phyloP scores from a whole-genome alignment of 2,888 invertebrate genomes.

The Epistrophe eligans region DNA sequence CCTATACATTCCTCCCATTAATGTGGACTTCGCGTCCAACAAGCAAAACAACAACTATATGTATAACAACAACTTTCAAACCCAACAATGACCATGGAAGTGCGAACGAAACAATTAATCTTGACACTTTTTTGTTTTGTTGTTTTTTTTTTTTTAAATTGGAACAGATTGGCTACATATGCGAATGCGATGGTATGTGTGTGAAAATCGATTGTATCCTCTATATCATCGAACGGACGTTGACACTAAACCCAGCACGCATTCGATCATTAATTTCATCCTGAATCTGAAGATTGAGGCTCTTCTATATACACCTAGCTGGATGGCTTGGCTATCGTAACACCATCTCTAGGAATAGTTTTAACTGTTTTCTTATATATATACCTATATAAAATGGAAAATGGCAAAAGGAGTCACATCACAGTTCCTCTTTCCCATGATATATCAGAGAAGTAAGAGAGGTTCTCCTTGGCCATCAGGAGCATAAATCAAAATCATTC shows the following conservation, averaged over 20 bases:
- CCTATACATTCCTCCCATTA: slow-evolving; percentile 10
- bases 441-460: background rate
- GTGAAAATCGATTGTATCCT: slow-evolving; percentile 53
- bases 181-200: background rate
- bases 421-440: slow-evolving; percentile 10
- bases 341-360: slow-evolving; percentile 78
- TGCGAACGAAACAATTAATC: slow-evolving; percentile 83
- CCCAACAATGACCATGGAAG: slow-evolving; percentile 76
- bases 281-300: slow-evolving; percentile 48
- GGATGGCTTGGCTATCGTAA: slow-evolving; percentile 80
- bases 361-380: slow-evolving; percentile 36
- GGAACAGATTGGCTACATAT: slow-evolving; percentile 8
- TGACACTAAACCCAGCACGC: slow-evolving; percentile 68
- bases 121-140: slow-evolving; percentile 79
- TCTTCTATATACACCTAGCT: slow-evolving; percentile 60
- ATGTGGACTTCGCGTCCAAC: background rate
- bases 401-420: slow-evolving; percentile 33
- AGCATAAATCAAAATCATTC: slow-evolving; percentile 83
- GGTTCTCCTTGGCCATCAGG: slow-evolving; percentile 39
- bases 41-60: background rate
- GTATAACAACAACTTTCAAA: background rate
- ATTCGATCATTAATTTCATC: slow-evolving; percentile 73
- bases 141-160: slow-evolving; percentile 19
- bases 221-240: slow-evolving; percentile 60
- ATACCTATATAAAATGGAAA: background rate